phyloP scores from a whole-genome alignment of 2,888 invertebrate species.

The Orthosia gothica region DNA sequence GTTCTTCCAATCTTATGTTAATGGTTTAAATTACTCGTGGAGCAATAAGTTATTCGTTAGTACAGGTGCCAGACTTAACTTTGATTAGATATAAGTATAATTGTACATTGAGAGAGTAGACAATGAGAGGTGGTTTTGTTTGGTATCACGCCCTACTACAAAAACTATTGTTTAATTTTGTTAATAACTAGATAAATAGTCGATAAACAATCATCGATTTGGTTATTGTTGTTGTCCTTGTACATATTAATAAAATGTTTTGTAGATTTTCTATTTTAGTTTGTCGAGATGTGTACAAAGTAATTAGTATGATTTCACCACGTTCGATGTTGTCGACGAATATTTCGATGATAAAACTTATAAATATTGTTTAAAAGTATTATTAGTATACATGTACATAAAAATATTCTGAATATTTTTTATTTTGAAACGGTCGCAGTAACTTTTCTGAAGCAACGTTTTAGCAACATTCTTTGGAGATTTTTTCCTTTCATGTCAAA shows the following conservation, averaged over 20 bases:
- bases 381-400: conserved; percentile 90
- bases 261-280: conserved; percentile 90
- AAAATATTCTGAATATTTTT: conserved; percentile 86
- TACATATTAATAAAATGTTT: conserved; percentile 88
- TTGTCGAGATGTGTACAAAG: conserved; percentile 89
- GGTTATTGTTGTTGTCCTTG: conserved; percentile 89
- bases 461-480: conserved; percentile 61
- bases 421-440: conserved; percentile 76
- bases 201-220: conserved; percentile 80
- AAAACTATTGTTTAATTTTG: conserved; percentile 76
- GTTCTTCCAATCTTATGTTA: conserved; percentile 82
- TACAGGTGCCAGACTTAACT: conserved; percentile 80
- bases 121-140: conserved; percentile 67
- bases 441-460: conserved; percentile 64
- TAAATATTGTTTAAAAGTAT: conserved; percentile 91
- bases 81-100: conserved; percentile 76
- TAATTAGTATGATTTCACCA: conserved; percentile 84
- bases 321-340: conserved; percentile 80
- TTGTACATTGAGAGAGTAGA: conserved; percentile 73
- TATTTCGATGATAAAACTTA: conserved; percentile 82
- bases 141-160: conserved; percentile 65
- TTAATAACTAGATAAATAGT: conserved; percentile 77
- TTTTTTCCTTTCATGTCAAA: conserved; percentile 67
- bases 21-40: conserved; percentile 71
- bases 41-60: conserved; percentile 79